Evolutionary conservation across 2,113 vertebrate genomes (phyloP).

Genomic region (Pseudolaguvia tuberculata): DNA sequence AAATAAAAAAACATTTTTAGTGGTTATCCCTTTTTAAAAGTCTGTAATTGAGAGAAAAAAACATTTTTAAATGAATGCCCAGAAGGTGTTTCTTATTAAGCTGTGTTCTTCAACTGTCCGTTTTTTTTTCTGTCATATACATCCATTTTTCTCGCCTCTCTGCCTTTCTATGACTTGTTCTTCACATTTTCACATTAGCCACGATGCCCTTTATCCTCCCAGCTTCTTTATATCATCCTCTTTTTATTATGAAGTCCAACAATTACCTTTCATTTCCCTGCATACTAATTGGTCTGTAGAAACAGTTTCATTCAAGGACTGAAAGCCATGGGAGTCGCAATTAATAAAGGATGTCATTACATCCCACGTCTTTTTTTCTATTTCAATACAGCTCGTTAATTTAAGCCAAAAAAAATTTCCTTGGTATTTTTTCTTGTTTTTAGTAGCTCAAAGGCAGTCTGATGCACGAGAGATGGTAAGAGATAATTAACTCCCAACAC

Average conservation of each 20-base stretch:
- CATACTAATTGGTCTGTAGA: conserved; percentile 22
- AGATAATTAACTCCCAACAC: conserved; percentile 40
- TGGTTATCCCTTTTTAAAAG: not conserved
- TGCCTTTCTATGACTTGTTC: conserved; percentile 9
- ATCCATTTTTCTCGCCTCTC: not conserved
- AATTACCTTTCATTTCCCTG: conserved; percentile 14
- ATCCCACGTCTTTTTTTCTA: conserved; percentile 20
- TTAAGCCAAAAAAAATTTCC: conserved; percentile 23
- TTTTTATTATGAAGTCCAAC: conserved; percentile 5
- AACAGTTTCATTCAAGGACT: conserved; percentile 21
- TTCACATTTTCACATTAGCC: conserved; percentile 7
- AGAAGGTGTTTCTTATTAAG: conserved; percentile 5
- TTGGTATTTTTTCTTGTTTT: conserved; percentile 22
- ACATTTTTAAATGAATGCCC: not conserved
- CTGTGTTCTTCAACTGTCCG: too few relatives aligned
- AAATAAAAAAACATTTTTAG: not conserved
- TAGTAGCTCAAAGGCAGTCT: conserved; percentile 29
- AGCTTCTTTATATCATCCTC: conserved; percentile 5
- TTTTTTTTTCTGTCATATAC: not conserved
- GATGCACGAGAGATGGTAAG: conserved; percentile 8
- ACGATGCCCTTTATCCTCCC: conserved; percentile 23
- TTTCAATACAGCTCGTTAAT: conserved; percentile 45
- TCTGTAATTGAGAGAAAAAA: not conserved
- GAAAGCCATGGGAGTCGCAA: conserved; percentile 17
- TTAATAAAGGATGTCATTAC: conserved; percentile 41